phyloP scores from a whole-genome alignment of 2,113 vertebrate genomes.

The Rhinogobius similis region DNA sequence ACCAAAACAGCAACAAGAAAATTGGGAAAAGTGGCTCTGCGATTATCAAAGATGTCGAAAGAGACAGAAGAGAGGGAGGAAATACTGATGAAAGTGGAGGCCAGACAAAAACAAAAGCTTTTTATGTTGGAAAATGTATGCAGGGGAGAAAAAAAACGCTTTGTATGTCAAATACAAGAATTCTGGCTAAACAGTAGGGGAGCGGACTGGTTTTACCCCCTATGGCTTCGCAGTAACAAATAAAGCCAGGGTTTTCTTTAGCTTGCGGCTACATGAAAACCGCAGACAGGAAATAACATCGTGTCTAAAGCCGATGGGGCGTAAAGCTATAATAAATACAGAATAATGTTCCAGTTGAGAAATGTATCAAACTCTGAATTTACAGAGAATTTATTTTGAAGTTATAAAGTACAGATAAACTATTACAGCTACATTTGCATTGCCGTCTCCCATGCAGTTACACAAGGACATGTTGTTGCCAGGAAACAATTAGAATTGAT shows the following conservation, averaged over 20 bases:
- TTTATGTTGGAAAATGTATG: slow-evolving; percentile 11
- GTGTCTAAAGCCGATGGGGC: slow-evolving; percentile 24
- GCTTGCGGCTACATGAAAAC: slow-evolving; percentile 44
- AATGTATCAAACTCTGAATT: slow-evolving; percentile 29
- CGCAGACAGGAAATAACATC: neutral
- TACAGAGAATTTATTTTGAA: slow-evolving; percentile 18
- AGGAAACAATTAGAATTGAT: slow-evolving; percentile 38
- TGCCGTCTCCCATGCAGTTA: slow-evolving; percentile 11
- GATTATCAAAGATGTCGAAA: slow-evolving; percentile 28
- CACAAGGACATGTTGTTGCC: slow-evolving; percentile 12
- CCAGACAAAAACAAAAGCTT: slow-evolving; percentile 12
- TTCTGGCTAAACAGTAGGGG: slow-evolving; percentile 13
- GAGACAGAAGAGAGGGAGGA: slow-evolving; percentile 18
- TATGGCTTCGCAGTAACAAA: slow-evolving; percentile 16
- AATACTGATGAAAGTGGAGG: slow-evolving; percentile 28
- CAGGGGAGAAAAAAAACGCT: slow-evolving; percentile 24
- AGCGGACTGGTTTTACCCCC: slow-evolving; percentile 21
- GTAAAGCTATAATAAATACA: slow-evolving; percentile 25
- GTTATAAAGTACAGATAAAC: no score
- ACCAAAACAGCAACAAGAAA: slow-evolving; percentile 60
- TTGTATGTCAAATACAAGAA: slow-evolving; percentile 22
- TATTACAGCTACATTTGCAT: neutral
- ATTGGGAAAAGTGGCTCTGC: slow-evolving; percentile 40
- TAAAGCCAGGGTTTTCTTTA: slow-evolving; percentile 34
- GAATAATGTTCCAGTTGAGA: slow-evolving; percentile 28